phyloP scores from a whole-genome alignment of 2,113 vertebrate genomes.

The Mormyrus lacerda region DNA sequence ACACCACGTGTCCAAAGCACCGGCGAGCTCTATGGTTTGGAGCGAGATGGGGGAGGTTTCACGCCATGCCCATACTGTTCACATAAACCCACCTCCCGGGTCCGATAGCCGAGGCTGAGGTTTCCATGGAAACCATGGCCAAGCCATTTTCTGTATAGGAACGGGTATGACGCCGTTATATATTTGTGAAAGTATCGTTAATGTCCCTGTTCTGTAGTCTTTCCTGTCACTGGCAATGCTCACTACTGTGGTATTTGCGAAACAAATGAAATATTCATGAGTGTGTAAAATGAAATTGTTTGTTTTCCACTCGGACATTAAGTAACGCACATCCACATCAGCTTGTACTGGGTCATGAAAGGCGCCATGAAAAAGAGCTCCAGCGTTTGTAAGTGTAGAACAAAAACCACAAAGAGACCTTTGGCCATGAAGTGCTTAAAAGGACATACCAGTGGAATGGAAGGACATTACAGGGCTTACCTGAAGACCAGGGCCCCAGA shows the following conservation, averaged over 20 bases:
- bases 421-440: neutral
- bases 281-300: neutral
- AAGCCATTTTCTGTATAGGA: neutral
- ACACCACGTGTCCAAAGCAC: neutral
- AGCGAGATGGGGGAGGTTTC: neutral
- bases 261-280: neutral
- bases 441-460: neutral
- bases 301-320: neutral
- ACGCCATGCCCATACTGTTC: neutral
- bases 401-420: neutral
- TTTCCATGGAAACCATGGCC: conserved; percentile 13
- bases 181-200: neutral
- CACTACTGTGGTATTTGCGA: neutral
- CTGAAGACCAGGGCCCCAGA: neutral
- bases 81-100: neutral
- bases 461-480: neutral
- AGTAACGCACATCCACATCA: neutral
- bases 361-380: neutral
- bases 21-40: neutral
- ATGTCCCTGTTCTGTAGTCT: neutral
- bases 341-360: neutral
- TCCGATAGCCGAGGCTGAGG: neutral
- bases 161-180: neutral
- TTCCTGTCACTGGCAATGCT: neutral
- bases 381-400: neutral